Evolutionary conservation across 2,113 vertebrate species (phyloP).

Genomic region (Hypomesus transpacificus): DNA sequence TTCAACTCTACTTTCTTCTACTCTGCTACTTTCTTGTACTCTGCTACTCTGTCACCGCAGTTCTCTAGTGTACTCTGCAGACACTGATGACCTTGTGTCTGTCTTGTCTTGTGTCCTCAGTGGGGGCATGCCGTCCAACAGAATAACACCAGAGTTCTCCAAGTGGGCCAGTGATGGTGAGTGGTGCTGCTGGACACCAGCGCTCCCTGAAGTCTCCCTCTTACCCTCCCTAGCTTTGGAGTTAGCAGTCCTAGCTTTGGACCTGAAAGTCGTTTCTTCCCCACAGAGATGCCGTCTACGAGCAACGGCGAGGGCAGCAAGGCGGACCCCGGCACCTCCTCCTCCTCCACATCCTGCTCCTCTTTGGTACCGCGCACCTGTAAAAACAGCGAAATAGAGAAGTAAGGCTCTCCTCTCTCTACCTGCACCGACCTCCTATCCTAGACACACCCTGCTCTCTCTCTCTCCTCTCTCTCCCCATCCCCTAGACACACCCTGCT

Average conservation of each 20-base stretch:
- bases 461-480: too few species aligned
- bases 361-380: constrained; percentile 87
- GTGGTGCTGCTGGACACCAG: constrained; percentile 41
- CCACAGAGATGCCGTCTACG: constrained; percentile 95
- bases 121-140: constrained; percentile 92
- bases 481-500: too few species aligned
- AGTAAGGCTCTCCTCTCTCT: constrained; percentile 54
- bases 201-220: background rate
- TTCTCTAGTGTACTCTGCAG: background rate
- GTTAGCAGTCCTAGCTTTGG: too few species aligned
- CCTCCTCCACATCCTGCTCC: constrained; percentile 65
- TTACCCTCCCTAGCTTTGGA: constrained; percentile 11
- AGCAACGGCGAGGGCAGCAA: constrained; percentile 97
- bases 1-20: too few species aligned
- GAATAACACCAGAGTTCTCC: constrained; percentile 97
- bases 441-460: background rate
- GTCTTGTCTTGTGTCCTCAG: constrained; percentile 63
- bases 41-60: too few species aligned
- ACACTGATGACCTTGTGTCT: constrained; percentile 11
- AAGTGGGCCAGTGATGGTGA: constrained; percentile 97
- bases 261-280: too few species aligned
- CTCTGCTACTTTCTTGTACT: too few species aligned
- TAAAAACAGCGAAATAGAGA: constrained; percentile 99
- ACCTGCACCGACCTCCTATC: background rate
- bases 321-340: constrained; percentile 77